Evolutionary conservation across 2,888 invertebrate genomes (phyloP).

Genomic region (Philhelius pedissequus): DNA sequence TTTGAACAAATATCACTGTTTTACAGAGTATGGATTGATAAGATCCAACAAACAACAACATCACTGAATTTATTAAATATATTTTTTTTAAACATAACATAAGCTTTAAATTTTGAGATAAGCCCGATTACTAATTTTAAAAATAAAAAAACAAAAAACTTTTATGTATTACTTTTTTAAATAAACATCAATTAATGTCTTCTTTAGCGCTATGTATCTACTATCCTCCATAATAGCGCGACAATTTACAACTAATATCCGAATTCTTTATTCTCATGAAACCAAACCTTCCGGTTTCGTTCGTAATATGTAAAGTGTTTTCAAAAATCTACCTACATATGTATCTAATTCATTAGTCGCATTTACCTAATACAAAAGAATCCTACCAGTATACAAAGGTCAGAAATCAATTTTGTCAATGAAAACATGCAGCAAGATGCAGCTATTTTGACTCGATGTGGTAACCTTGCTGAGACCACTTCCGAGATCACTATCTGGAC

Average conservation of each 20-base stretch:
- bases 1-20: too few relatives aligned
- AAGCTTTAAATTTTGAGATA: too few relatives aligned
- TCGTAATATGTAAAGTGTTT: conserved; percentile 20
- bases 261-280: background rate
- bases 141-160: background rate
- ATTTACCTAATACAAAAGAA: conserved; percentile 43
- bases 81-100: background rate
- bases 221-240: conserved; percentile 57
- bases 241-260: conserved; percentile 44
- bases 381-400: background rate
- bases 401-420: conserved; percentile 65
- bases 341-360: conserved; percentile 60
- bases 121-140: too few relatives aligned
- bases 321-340: conserved; percentile 31
- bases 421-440: conserved; percentile 65
- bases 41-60: too few relatives aligned
- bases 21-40: too few relatives aligned
- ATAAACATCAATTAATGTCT: conserved; percentile 61
- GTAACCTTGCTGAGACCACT: conserved; percentile 52
- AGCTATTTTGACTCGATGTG: conserved; percentile 35
- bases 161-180: conserved; percentile 53
- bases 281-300: conserved; percentile 26
- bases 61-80: too few relatives aligned
- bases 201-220: conserved; percentile 44
- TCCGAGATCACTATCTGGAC: conserved; percentile 60